A percentile compares a stretch with the other conserved stretches of the same genome.
phyloP scores from a whole-genome alignment of 2,888 invertebrate genomes.

The Elysia crispata region DNA sequence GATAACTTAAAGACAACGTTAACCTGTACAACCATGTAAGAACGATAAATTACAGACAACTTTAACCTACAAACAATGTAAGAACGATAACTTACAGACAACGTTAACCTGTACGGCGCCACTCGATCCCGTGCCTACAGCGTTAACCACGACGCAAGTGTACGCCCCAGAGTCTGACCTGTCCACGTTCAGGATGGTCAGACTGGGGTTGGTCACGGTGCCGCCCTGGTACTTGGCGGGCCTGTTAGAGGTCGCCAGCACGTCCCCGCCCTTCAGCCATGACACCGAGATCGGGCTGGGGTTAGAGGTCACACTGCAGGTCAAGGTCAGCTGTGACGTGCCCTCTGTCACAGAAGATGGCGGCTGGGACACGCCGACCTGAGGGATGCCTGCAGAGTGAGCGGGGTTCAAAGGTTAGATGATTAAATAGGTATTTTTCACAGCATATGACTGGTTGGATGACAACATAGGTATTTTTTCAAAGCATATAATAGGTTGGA shows the following conservation, averaged over 20 bases:
- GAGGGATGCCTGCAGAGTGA: background rate
- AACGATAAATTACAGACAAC: too few relatives aligned
- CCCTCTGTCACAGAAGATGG: background rate
- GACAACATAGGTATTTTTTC: too few relatives aligned
- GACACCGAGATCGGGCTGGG: background rate
- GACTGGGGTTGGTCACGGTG: slow-evolving; percentile 42
- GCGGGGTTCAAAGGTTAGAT: background rate
- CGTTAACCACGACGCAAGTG: slow-evolving; percentile 52
- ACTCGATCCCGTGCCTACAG: slow-evolving; percentile 31
- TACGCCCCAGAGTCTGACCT: slow-evolving; percentile 52
- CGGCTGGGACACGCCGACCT: slow-evolving; percentile 1
- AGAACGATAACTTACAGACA: slow-evolving; percentile 45
- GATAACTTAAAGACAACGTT: slow-evolving; percentile 43
- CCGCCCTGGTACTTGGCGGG: slow-evolving; percentile 35
- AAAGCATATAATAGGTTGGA: too few relatives aligned
- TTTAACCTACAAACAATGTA: too few relatives aligned
- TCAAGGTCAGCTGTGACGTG: background rate
- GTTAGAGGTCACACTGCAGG: slow-evolving; percentile 2
- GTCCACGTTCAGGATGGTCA: slow-evolving; percentile 51
- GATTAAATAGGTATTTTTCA: too few relatives aligned
- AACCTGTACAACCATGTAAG: too few relatives aligned
- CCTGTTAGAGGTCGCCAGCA: background rate
- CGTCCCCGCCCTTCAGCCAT: slow-evolving; percentile 22
- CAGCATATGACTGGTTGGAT: too few relatives aligned
- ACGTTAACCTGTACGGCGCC: slow-evolving; percentile 30